phyloP scores from a whole-genome alignment of 2,888 invertebrate genomes.

The Lasioglossum oenotherae region DNA sequence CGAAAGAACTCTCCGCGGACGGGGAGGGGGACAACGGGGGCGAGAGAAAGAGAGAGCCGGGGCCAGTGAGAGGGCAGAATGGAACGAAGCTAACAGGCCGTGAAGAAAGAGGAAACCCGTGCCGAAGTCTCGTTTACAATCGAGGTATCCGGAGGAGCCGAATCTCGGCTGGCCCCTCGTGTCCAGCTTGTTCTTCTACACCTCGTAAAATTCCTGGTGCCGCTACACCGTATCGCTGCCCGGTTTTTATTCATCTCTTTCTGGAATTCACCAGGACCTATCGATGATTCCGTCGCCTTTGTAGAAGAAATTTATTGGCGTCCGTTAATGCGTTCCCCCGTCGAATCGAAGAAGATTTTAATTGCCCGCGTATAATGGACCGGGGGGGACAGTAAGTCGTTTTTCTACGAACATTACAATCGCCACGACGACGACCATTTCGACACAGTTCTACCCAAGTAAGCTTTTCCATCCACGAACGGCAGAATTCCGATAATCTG shows the following conservation, averaged over 20 bases:
- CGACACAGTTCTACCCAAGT: not conserved
- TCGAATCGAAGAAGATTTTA: not conserved
- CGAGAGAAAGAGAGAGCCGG: constrained; percentile 7
- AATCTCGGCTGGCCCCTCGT: constrained; percentile 31
- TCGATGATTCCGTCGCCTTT: not conserved
- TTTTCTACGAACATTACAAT: constrained; percentile 2
- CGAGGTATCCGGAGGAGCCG: constrained; percentile 54
- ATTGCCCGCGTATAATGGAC: constrained; percentile 4
- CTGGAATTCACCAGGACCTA: not conserved
- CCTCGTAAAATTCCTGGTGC: constrained; percentile 54
- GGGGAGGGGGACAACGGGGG: constrained; percentile 2
- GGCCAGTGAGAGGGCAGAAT: constrained; percentile 53
- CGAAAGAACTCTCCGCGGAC: constrained; percentile 37
- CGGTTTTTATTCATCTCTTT: constrained; percentile 8
- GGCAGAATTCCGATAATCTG: too few species aligned
- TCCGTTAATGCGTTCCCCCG: constrained; percentile 7
- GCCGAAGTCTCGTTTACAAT: constrained; percentile 65
- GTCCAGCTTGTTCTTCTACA: constrained; percentile 46
- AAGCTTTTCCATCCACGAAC: not conserved
- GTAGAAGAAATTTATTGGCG: constrained; percentile 12
- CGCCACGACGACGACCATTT: not conserved
- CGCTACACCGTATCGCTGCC: constrained; percentile 14
- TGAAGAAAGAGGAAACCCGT: constrained; percentile 60
- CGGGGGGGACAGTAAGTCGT: not conserved
- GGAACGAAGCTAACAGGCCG: constrained; percentile 60